phyloP scores from a whole-genome alignment of 92 coral and sea anemone genomes.

The Bergia puertoricense region DNA sequence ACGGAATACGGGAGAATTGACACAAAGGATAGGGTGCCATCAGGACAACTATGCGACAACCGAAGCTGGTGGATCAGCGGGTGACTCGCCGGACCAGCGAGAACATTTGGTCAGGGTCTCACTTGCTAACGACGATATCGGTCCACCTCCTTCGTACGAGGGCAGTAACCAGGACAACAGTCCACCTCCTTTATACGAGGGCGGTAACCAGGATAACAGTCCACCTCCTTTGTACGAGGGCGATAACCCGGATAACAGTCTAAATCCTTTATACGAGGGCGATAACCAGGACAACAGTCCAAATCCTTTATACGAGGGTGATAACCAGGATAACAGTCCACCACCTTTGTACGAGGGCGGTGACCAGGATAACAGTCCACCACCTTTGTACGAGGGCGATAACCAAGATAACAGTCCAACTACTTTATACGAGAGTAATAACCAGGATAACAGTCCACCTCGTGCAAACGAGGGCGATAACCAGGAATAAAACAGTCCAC shows the following conservation, averaged over 20 bases:
- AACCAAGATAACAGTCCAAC: neutral
- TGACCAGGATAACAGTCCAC: too few species aligned
- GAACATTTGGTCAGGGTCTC: conserved; percentile 1
- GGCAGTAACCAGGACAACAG: neutral
- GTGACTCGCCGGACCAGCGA: neutral
- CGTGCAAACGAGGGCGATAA: neutral
- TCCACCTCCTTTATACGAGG: neutral
- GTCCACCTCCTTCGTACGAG: neutral
- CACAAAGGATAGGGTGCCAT: neutral
- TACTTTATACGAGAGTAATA: neutral
- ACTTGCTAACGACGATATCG: too few species aligned
- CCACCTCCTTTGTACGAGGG: too few species aligned
- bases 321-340: neutral
- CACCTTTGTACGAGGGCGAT: neutral
- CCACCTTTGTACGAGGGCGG: neutral
- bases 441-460: neutral
- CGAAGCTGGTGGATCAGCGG: neutral
- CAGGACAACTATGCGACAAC: neutral
- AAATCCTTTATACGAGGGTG: neutral
- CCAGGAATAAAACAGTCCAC: too few species aligned
- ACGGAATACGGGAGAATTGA: neutral
- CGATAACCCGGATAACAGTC: neutral
- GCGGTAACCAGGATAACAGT: too few species aligned
- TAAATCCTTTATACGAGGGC: neutral
- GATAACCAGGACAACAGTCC: neutral